Conservation (phyloP, 2,797 vertebrate species). For the Zenarchopterus dispar region DNA sequence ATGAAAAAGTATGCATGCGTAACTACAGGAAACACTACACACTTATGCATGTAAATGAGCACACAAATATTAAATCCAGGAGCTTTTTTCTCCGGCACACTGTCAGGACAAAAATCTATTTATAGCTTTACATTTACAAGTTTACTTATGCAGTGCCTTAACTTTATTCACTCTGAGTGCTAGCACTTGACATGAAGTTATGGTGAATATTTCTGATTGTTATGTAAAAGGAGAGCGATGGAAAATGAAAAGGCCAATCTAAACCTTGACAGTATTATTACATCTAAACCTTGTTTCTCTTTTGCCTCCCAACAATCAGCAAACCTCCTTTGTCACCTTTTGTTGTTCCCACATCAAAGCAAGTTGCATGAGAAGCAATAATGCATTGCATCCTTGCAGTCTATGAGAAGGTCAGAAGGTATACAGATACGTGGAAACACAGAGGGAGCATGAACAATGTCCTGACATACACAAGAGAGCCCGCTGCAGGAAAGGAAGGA, state of each 20-base stretch:
- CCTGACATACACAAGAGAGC: constrained; percentile 58
- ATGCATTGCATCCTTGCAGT: constrained; percentile 66
- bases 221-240: background rate
- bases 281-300: constrained; percentile 33
- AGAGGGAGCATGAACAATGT: constrained; percentile 79
- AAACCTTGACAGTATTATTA: constrained; percentile 11
- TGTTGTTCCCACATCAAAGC: constrained; percentile 83
- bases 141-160: background rate
- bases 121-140: background rate
- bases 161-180: background rate
- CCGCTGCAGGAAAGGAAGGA: constrained; percentile 32
- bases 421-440: constrained; percentile 81
- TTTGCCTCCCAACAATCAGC: constrained; percentile 27
- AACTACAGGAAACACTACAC: constrained; percentile 9
- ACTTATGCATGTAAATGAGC: constrained; percentile 17
- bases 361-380: constrained; percentile 87
- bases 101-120: constrained; percentile 4
- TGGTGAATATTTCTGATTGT: background rate
- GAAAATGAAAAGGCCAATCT: constrained; percentile 37
- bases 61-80: constrained; percentile 10
- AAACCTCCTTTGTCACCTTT: constrained; percentile 57
- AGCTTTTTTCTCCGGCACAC: constrained; percentile 10
- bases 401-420: constrained; percentile 77
- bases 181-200: background rate
- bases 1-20: constrained; percentile 26